Evolutionary conservation across 2,797 vertebrate genomes (phyloP).

Genomic region (Eulemur coronatus): DNA sequence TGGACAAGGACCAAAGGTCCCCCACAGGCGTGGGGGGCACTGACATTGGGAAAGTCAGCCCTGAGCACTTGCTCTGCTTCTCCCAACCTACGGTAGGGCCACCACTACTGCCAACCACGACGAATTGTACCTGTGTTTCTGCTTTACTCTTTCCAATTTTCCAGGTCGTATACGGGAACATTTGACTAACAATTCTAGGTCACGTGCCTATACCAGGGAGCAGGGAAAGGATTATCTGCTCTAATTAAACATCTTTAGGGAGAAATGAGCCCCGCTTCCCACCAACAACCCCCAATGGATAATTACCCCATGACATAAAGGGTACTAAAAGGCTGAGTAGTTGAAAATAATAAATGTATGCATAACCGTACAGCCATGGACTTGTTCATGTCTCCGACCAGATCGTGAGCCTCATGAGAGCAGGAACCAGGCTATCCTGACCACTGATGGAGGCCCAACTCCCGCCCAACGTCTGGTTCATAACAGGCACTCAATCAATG

Average conservation of each 20-base stretch:
- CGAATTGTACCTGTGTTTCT: not conserved
- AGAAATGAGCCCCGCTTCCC: not conserved
- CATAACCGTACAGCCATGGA: not conserved
- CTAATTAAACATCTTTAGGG: not conserved
- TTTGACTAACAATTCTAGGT: not conserved
- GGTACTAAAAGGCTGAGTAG: not conserved
- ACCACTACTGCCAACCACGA: no score
- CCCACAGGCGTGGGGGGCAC: not conserved
- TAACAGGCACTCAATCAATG: not conserved
- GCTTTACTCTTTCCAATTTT: not conserved
- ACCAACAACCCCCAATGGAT: not conserved
- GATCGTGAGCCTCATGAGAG: not conserved
- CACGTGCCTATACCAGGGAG: no score
- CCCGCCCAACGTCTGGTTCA: not conserved
- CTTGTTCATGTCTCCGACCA: not conserved
- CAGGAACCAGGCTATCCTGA: not conserved
- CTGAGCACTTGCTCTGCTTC: not conserved
- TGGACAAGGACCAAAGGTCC: not conserved
- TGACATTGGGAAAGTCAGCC: not conserved
- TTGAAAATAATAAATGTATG: not conserved
- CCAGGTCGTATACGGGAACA: not conserved
- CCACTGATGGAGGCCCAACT: not conserved
- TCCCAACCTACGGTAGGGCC: not conserved
- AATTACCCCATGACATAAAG: not conserved
- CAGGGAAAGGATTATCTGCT: not conserved